Evolutionary conservation across 2,113 vertebrate species (phyloP), one percentile per base, ranked within the genome.

Genomic region (Stigmatopora argus): DNA sequence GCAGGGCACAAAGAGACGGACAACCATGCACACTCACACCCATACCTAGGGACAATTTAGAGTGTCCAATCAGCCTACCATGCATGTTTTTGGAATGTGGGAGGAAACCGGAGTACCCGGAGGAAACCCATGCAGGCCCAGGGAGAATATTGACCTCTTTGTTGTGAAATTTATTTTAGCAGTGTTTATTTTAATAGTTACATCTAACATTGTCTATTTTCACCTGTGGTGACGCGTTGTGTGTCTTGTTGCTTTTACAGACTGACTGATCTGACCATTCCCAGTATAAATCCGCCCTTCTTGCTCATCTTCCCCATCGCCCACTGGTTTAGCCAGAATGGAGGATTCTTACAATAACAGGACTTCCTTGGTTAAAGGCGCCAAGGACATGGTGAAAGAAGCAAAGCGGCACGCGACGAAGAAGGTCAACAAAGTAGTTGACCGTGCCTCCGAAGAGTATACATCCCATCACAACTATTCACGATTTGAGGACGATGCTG

Each of bases 361-460:
- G 90, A 94, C 93, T 92, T 95, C 93, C 31, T 83, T 99, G 81
- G 83, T 91, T 81, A 96, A 92, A 83, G 97, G 96, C 1, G 95
- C 96, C 78, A 98, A 96, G 86, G 95, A 91, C 85, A 94, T 99
- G 62, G 96, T 92, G 64, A 94, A 92, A 69, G 96, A 94, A 64
- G 93, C 95, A 68, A 98, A 96, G 86, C 91, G 92, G 45, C 94
- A 98, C 14, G 91, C 96, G 0, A 78, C 88, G 8, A 98, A 94
- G 87, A 96, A 94, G 75, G 92, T 94, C 58, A 92, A 80, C 79
- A 93, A 91, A 80, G 93, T 86, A 4, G 91, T 93, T 70, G 94
- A 97, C 77, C 90, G 89, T 31, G 93, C 94, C 52, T 89, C 96
- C 62, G 94, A 97, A 6, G 95, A 94, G 64, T 96, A 98, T 72